These are phyloP conservation scores for Hoplodrina blanda DNA, from an alignment of 2,888 invertebrate species.

Conservation along the genomic window DNA sequence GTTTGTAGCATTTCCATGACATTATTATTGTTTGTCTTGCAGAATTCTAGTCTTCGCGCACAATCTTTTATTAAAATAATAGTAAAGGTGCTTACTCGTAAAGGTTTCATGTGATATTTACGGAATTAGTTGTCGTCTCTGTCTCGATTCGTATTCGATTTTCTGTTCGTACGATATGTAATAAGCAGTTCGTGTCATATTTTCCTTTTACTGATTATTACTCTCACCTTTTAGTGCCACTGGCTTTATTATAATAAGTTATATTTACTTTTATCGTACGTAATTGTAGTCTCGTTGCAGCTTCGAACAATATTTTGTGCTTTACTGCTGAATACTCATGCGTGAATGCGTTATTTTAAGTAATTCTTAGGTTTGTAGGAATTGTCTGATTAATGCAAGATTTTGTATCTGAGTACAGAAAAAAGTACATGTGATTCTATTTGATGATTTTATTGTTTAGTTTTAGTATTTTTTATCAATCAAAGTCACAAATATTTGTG, in stretches of 20 bases:
- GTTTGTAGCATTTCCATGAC: constrained; percentile 82
- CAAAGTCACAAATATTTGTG: constrained; percentile 78
- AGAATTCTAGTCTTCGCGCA: constrained; percentile 89
- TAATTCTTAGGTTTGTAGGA: constrained; percentile 79
- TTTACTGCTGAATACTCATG: constrained; percentile 90
- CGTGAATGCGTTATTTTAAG: constrained; percentile 88
- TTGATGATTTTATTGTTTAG: constrained; percentile 83
- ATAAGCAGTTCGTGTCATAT: constrained; percentile 88
- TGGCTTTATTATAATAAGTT: constrained; percentile 84
- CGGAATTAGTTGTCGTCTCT: constrained; percentile 78
- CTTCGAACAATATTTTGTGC: constrained; percentile 89
- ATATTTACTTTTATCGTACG: constrained; percentile 76
- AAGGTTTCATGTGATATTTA: constrained; percentile 85
- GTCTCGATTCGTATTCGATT: constrained; percentile 72
- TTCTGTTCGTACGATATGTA: constrained; percentile 73
- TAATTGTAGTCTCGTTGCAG: constrained; percentile 88
- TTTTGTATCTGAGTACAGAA: constrained; percentile 88
- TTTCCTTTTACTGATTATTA: constrained; percentile 80
- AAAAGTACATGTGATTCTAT: constrained; percentile 89
- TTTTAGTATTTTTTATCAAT: constrained; percentile 74
- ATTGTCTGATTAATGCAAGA: constrained; percentile 83
- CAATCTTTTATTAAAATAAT: constrained; percentile 78
- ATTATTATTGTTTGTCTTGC: constrained; percentile 76
- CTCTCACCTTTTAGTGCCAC: constrained; percentile 87
- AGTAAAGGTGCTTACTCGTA: constrained; percentile 87